Percentiles rank a stretch among this genome's conserved stretches.
These are phyloP conservation scores for Dendrocopos noguchii DNA, from an alignment of 2,113 vertebrate genomes.

Conservation along the genomic window DNA sequence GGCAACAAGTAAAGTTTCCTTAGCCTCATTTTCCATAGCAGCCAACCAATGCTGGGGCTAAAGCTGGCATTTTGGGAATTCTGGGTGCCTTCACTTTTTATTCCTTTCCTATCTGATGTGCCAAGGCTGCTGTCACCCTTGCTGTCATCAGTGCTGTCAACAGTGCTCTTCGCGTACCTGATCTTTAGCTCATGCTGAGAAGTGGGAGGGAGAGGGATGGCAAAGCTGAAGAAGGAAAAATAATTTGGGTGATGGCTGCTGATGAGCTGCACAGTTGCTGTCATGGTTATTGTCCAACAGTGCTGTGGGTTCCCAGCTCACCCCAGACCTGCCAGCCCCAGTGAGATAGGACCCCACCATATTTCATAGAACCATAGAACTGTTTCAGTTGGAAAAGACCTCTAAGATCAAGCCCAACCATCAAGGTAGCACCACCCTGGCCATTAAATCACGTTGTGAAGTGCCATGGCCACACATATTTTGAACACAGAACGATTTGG, in stretches of 20 bases:
- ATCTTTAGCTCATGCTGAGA: not conserved
- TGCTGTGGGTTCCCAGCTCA: not conserved
- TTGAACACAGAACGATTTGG: too few relatives aligned
- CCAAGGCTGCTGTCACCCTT: not conserved
- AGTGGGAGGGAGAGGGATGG: not conserved
- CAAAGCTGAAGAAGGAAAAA: not conserved
- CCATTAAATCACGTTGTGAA: too few relatives aligned
- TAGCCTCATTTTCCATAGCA: not conserved
- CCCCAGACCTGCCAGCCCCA: not conserved
- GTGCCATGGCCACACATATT: too few relatives aligned
- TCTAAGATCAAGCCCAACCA: too few relatives aligned
- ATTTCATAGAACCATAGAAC: not conserved
- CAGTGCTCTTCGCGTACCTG: not conserved
- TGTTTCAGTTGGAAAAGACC: too few relatives aligned
- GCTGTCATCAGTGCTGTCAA: not conserved
- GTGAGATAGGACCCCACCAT: rapidly evolving
- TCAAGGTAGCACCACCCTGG: too few relatives aligned
- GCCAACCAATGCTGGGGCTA: not conserved
- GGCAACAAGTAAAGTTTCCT: not conserved
- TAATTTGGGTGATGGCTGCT: not conserved
- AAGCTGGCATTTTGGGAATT: not conserved
- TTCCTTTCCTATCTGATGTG: rapidly evolving
- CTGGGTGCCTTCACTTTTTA: not conserved
- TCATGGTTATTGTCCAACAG: not conserved
- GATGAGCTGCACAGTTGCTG: rapidly evolving